Conservation (phyloP, 2,113 vertebrate genomes). For the Sinosuthora webbiana region DNA sequence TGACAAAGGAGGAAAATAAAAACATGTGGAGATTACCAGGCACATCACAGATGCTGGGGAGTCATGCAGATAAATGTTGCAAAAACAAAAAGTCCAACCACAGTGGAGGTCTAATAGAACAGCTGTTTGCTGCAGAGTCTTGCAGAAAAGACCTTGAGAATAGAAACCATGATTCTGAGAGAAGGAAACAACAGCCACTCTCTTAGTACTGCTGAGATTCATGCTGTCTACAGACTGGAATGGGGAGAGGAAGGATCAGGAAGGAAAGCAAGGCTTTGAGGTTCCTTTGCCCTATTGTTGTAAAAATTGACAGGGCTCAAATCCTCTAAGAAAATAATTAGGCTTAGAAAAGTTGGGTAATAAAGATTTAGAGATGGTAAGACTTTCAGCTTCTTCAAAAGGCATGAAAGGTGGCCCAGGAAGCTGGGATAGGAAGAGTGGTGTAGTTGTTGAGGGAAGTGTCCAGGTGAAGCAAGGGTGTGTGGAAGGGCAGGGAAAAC, state of each 20-base stretch:
- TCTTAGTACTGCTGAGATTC: background rate
- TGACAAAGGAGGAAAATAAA: background rate
- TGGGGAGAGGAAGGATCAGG: background rate
- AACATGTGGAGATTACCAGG: background rate
- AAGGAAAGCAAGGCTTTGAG: background rate
- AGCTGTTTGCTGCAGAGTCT: background rate
- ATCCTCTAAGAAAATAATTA: background rate
- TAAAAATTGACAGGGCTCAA: background rate
- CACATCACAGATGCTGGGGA: background rate
- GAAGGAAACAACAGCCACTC: background rate
- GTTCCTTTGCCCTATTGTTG: background rate
- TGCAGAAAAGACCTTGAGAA: background rate
- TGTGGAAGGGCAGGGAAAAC: background rate
- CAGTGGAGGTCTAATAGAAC: background rate
- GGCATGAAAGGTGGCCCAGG: background rate
- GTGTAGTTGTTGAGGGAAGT: background rate
- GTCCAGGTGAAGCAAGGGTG: background rate
- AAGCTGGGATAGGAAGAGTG: rapidly evolving
- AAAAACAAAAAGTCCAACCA: background rate
- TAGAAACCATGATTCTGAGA: background rate
- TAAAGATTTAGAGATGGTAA: background rate
- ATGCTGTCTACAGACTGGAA: background rate
- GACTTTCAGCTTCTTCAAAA: background rate
- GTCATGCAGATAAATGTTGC: background rate
- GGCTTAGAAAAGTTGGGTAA: background rate